Evolutionary conservation across 2,797 vertebrate species (phyloP), one percentile per base, ranked within the genome.

Genomic region (Pachyuromys duprasi): DNA sequence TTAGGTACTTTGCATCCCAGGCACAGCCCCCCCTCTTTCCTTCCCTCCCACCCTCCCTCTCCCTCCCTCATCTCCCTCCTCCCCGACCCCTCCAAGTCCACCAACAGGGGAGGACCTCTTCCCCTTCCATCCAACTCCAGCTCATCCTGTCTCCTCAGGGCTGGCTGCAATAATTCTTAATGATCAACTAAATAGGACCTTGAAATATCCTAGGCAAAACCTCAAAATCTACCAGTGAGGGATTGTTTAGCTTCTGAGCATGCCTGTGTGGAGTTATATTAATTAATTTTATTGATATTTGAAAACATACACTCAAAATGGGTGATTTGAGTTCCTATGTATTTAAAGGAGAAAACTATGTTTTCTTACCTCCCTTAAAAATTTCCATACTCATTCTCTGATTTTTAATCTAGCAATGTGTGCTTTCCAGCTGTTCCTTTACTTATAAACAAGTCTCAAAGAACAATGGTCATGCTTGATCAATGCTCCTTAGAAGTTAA

Each of bases 401-500:
- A 53, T 93, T 97, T 96, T 89, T 90, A 93, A 95, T 82, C 45
- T 72, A 79, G 72, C 42, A 90, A 81, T 95, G 12, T 42, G 39
- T 95, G 84, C 33, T 82, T 31, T 82, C 15, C 42, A 63, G 39
- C 60, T 95, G 57, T 60, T 74, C 33, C 36, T 63, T 36, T 89
- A 62, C 69, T 49, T 96, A 97, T 81, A 96, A 97, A 97, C 95
- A 36, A 97, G 65, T 55, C 65, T 89, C 60, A 72, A 79, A 89
- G 63, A 93, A 84, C 89, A 92, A 79, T 92, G 45, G 75, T 94
- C 87, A 92, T 76, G 55, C 60, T 87, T 96, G 93, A 96, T 86
- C 89, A 84, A 75, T 93, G 82, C 96, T 97, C 93, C 78, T 96
- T 86, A 84, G 57, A 78, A 72, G 89, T 14, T 92, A 97, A 97